phyloP scores from a whole-genome alignment of 2,797 vertebrate species.

The Microctenopoma steveboyesi region DNA sequence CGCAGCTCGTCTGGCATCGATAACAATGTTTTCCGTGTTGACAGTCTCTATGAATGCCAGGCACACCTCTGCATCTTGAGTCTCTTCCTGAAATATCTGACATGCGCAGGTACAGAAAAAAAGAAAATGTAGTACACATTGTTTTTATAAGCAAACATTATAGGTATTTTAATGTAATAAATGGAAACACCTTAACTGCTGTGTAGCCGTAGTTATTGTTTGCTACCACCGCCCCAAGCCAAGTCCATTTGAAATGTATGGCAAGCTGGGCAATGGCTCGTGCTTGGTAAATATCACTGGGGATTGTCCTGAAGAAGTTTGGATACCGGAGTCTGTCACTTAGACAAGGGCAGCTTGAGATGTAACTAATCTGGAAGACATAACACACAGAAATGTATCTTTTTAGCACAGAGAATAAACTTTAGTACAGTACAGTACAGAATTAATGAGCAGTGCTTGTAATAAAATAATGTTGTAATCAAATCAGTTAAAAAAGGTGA shows the following conservation, averaged over 20 bases:
- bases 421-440: too few species aligned
- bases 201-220: constrained; percentile 72
- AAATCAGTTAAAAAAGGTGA: too few species aligned
- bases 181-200: too few species aligned
- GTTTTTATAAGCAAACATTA: too few species aligned
- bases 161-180: too few species aligned
- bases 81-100: constrained; percentile 72
- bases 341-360: constrained; percentile 72
- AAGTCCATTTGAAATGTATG: constrained; percentile 76
- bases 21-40: constrained; percentile 50
- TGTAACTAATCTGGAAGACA: constrained; percentile 75
- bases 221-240: constrained; percentile 66
- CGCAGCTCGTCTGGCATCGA: constrained; percentile 60
- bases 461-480: too few species aligned
- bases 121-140: too few species aligned
- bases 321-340: constrained; percentile 62
- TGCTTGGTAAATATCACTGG: constrained; percentile 79
- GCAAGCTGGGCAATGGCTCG: constrained; percentile 77
- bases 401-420: too few species aligned
- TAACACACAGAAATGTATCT: background rate
- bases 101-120: background rate
- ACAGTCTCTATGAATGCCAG: constrained; percentile 74
- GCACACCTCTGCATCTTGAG: constrained; percentile 66
- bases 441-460: too few species aligned
- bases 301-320: constrained; percentile 77